A percentile compares a stretch with the other conserved stretches of the same genome.
Evolutionary conservation across 2,797 vertebrate species (phyloP).

Genomic region (Falco columbarius): DNA sequence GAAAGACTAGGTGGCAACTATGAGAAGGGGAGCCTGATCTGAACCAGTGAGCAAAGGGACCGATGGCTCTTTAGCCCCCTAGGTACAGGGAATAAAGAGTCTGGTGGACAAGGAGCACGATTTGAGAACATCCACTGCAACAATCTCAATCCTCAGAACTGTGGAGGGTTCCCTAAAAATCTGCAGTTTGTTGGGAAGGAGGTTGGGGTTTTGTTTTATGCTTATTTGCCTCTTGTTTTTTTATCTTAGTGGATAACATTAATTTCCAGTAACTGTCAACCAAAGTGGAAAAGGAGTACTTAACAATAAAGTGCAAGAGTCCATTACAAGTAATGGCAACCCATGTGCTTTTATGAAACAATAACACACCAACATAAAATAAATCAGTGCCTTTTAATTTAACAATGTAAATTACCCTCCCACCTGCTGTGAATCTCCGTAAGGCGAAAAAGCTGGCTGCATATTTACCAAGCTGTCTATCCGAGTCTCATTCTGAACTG

Average conservation of each 20-base stretch:
- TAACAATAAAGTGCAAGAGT: slow-evolving; percentile 35
- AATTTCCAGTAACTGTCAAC: slow-evolving; percentile 26
- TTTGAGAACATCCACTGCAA: neutral
- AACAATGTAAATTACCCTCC: slow-evolving; percentile 48
- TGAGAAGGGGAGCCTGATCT: neutral
- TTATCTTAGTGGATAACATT: neutral
- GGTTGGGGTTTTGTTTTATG: neutral
- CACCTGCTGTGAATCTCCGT: slow-evolving; percentile 50
- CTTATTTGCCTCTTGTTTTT: neutral
- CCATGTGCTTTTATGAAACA: slow-evolving; percentile 40
- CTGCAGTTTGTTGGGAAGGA: neutral
- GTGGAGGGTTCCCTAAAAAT: neutral
- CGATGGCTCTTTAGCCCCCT: rapidly evolving
- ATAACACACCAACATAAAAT: slow-evolving; percentile 53
- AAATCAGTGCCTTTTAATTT: slow-evolving; percentile 54
- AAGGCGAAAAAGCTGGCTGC: slow-evolving; percentile 40
- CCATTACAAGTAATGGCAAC: slow-evolving; percentile 15
- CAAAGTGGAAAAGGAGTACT: slow-evolving; percentile 27
- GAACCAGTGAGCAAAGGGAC: neutral
- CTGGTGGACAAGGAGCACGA: neutral
- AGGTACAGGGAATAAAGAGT: neutral
- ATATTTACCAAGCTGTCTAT: slow-evolving; percentile 36
- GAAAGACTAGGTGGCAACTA: neutral
- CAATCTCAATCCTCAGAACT: neutral
- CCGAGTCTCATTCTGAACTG: slow-evolving; percentile 31